Evolutionary conservation across 2,797 vertebrate genomes (phyloP).

Genomic region (Hybognathus amarus): DNA sequence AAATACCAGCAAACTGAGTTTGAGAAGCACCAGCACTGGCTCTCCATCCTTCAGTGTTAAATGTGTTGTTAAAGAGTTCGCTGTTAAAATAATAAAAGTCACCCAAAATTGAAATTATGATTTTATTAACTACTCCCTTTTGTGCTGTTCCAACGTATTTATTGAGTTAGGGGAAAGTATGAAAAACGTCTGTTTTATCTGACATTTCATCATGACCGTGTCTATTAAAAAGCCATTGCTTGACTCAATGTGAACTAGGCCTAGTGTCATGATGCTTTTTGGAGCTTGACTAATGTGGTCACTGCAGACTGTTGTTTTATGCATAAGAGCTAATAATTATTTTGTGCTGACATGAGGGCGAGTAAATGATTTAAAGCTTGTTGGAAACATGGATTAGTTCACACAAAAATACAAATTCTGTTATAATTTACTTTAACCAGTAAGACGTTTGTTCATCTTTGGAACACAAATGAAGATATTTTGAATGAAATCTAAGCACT

Average conservation of each 20-base stretch:
- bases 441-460: too few species aligned
- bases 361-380: neutral
- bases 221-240: neutral
- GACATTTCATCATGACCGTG: neutral
- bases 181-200: neutral
- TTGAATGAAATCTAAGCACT: too few species aligned
- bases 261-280: neutral
- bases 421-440: too few species aligned
- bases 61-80: neutral
- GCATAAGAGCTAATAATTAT: neutral
- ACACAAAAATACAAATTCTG: neutral
- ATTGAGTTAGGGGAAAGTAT: neutral
- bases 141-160: neutral
- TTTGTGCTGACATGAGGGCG: neutral
- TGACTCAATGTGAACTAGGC: neutral
- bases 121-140: neutral
- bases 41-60: neutral
- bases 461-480: too few species aligned
- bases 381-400: neutral
- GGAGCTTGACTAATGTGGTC: neutral
- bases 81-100: neutral
- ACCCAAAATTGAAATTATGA: neutral
- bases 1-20: neutral
- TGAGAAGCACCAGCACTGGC: neutral
- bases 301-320: neutral